Evolutionary conservation across 2,888 invertebrate species (phyloP).

Genomic region (Magallana nippona): DNA sequence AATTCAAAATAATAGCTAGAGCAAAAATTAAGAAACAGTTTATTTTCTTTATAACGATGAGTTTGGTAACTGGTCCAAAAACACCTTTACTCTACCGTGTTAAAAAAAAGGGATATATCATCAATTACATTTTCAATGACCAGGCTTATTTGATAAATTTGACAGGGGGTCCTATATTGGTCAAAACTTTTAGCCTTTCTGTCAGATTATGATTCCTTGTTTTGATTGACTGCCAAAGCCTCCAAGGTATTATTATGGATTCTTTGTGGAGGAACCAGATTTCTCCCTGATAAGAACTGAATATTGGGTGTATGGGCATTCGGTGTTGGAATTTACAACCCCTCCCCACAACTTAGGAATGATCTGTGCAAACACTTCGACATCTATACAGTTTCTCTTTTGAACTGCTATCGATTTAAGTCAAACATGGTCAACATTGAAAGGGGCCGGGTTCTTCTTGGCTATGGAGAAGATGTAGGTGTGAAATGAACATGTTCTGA

Average conservation of each 20-base stretch:
- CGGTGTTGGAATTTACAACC: constrained; percentile 25
- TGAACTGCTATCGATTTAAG: background rate
- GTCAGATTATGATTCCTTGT: background rate
- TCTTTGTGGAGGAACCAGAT: constrained; percentile 2
- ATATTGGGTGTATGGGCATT: constrained; percentile 19
- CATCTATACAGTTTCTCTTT: background rate
- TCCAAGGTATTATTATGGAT: background rate
- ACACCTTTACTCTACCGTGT: background rate
- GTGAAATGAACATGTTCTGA: background rate
- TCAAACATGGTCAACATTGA: background rate
- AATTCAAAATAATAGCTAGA: too few species aligned
- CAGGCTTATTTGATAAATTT: background rate
- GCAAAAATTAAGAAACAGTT: too few species aligned
- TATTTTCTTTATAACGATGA: too few species aligned
- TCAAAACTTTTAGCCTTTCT: background rate
- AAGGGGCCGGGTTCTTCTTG: background rate
- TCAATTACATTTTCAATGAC: too few species aligned
- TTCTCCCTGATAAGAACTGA: background rate
- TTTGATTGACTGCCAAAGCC: constrained; percentile 25
- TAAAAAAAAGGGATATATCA: background rate
- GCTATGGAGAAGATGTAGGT: background rate
- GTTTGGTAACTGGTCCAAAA: too few species aligned
- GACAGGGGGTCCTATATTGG: background rate
- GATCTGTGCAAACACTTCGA: background rate
- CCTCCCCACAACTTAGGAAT: constrained; percentile 43